Evolutionary conservation across 1,140 invertebrate genomes (phyloP), one percentile per base, ranked within the genome.

Genomic region (Coenobita brevimanus): DNA sequence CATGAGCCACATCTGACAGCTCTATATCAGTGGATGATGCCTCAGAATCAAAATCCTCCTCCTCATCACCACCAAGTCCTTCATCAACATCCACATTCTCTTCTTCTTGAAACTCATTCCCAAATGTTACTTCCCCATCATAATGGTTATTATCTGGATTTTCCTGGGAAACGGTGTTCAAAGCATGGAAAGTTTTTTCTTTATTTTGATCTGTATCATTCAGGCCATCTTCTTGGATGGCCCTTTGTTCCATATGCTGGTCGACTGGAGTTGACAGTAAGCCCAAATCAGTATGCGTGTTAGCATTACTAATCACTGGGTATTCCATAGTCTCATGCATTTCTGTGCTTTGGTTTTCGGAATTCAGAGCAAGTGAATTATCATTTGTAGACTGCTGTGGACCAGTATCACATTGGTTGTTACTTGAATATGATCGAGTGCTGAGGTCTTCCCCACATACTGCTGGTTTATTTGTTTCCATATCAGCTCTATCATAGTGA

Each of bases 1-100:
- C 85, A 43, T 87, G 62, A 4, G 85, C 78, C 17, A 73, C 64
- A 1, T 87, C 85, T 38, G 43, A 69, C 10, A 87, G 73, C 33
- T 87, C 85, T 36, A 81, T 54, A 17, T 87, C 85, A 30, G 75
- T 50, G 15, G 62, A 71, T 0, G 85, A 87, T 2, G 85, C 85
- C 50, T 87, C 85, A 33, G 85, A 87, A 62, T 87, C 85, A 81
- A 87, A 87, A 33, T 87, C 85, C 27, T 87, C 85, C 8, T 87
- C 85, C 15, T 50, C n/a, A 1, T 71, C 82, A 54, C 36, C 67
- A 30, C 50, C 64, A 0, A 24, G 38, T 27, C 54, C 67, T 36
- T 46, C 43, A 13, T 57, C 54, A 21, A 41, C 81, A 46, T 71
- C 50, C 2, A 41, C 54, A 27, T 73, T 27, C 8, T 69, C 41